A percentile compares a stretch with the other conserved stretches of the same genome.
phyloP scores from a whole-genome alignment of 2,113 vertebrate genomes.

The Laticauda laticaudata region DNA sequence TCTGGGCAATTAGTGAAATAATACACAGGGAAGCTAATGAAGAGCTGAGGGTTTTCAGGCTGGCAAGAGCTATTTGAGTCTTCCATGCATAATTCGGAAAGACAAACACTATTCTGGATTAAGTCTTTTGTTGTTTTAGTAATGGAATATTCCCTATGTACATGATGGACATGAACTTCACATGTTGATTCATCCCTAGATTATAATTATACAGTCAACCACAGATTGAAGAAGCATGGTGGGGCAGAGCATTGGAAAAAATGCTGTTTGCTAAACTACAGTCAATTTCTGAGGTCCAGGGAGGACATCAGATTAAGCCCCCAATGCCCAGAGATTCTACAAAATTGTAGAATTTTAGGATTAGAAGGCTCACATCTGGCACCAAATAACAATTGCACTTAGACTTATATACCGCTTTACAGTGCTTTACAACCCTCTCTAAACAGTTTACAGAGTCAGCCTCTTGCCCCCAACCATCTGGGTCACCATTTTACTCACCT shows the following conservation, averaged over 20 bases:
- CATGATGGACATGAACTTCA: neutral
- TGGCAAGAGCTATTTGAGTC: conserved; percentile 13
- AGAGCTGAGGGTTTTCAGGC: conserved; percentile 31
- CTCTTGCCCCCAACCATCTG: too few species aligned
- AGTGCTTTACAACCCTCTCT: too few species aligned
- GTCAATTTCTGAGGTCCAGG: conserved; percentile 29
- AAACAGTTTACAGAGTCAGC: too few species aligned
- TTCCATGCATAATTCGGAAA: conserved; percentile 15
- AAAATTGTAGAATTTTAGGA: neutral
- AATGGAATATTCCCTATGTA: conserved; percentile 7
- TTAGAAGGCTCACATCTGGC: neutral
- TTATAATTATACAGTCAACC: neutral
- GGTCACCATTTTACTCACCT: too few species aligned
- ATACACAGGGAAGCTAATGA: neutral
- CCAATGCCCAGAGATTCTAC: neutral
- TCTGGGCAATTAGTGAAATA: conserved; percentile 35
- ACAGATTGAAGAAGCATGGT: neutral
- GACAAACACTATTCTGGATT: neutral
- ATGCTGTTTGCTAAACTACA: conserved; percentile 31
- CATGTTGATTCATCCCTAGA: neutral
- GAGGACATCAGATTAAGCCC: neutral
- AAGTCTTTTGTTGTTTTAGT: neutral
- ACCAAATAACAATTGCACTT: neutral
- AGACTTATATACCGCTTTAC: too few species aligned
- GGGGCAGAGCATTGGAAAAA: neutral